Evolutionary conservation across 2,888 invertebrate species (phyloP), one percentile per base, ranked within the genome.

Genomic region (Protodeltote pygarga): DNA sequence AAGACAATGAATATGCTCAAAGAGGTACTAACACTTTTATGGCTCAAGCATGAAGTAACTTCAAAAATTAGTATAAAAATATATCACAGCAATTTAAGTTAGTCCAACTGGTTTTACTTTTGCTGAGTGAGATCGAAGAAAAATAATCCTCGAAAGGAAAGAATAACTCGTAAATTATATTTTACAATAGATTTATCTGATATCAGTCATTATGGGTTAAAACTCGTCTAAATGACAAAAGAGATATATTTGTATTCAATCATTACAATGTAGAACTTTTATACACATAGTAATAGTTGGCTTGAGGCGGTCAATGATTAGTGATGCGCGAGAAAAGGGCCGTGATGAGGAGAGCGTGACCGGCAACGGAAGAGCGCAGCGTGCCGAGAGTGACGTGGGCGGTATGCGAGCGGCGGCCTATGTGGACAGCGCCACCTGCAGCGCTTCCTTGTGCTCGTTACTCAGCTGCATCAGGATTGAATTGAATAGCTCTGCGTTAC

Each of bases 381-480:
- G 51, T 54, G 47, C 52, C 55, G 44, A 54, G 48, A 50, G 54
- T 48, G 59, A 58, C 55, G 57, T 37, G 52, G 32, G 49, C 50
- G 32, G 47, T 52, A 45, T 50, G 27, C 19, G 17, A 47, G 47
- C 34, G 39, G 53, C 31, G 62, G 62, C 15, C 77, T 89, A 87
- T 72, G 92, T 84, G 61, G 92, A 93, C 53, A 96, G 92, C 60
- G 96, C 96, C 68, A 95, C 92, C 83, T 96, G 95, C 65, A 98
- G 93, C 27, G 97, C 97, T 73, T 96, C 95, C 83, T 97, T 96
- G 83, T 97, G 96, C 72, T 97, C 97, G 42, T 94, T 93, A 67
- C 95, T 94, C 66, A 98, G 92, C 65, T 94, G 94, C 79, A 93
- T 93, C 69, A 97, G 92, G 77, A 97, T 96, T n/a, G 95, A 94